Percentiles rank a stretch among this genome's conserved stretches.
Evolutionary conservation across 2,797 vertebrate species (phyloP).

Genomic region (Mastacembelus armatus): DNA sequence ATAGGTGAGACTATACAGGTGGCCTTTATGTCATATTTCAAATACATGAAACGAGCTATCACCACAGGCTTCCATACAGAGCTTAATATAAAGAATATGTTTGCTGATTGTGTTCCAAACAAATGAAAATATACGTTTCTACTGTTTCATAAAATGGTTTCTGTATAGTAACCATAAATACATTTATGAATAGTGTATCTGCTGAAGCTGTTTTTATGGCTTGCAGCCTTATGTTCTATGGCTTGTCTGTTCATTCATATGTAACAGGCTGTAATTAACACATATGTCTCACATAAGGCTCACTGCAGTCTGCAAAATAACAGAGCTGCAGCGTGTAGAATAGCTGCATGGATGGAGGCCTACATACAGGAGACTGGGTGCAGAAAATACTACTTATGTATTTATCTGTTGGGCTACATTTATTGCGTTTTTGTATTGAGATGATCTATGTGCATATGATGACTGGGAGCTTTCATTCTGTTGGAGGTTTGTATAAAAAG

Average conservation of each 20-base stretch:
- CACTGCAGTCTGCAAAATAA: constrained; percentile 22
- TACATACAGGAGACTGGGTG: too few relatives aligned
- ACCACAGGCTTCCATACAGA: neutral
- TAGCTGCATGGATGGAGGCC: too few relatives aligned
- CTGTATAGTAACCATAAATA: neutral
- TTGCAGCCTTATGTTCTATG: neutral
- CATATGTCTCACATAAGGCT: neutral
- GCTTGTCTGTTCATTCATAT: neutral
- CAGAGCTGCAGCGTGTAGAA: neutral
- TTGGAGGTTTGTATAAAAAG: too few relatives aligned
- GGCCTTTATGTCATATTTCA: too few relatives aligned
- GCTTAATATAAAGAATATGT: neutral
- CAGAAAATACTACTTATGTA: neutral
- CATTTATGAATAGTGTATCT: neutral
- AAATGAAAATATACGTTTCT: neutral
- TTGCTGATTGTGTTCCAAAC: neutral
- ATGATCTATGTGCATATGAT: constrained; percentile 17
- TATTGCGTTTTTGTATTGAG: constrained; percentile 11
- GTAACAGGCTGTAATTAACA: constrained; percentile 1
- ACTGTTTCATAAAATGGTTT: neutral
- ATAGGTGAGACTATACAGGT: too few relatives aligned
- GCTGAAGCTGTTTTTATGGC: neutral
- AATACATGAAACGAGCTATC: neutral
- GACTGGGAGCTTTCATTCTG: constrained; percentile 52
- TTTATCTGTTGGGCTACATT: neutral